Conservation (phyloP, 2,797 vertebrate genomes). For the Liasis olivaceus region DNA sequence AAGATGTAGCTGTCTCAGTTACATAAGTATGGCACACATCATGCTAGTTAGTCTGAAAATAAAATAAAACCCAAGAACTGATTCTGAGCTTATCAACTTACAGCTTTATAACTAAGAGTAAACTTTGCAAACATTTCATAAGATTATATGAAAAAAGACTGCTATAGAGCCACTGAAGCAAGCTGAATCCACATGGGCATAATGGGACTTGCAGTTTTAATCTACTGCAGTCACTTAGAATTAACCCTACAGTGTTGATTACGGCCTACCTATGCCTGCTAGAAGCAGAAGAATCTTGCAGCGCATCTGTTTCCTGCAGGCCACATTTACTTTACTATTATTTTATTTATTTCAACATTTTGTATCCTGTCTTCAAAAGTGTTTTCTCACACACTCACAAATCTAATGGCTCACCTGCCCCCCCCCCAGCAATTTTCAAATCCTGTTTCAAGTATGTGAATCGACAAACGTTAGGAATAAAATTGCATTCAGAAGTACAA, state of each 20-base stretch:
- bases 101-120: constrained; percentile 41
- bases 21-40: neutral
- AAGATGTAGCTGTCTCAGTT: neutral
- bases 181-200: neutral
- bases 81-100: neutral
- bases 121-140: constrained; percentile 48
- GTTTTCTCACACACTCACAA: neutral
- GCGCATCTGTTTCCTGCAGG: neutral
- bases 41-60: neutral
- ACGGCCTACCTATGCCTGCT: neutral
- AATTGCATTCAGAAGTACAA: neutral
- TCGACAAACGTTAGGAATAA: neutral
- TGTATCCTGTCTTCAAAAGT: neutral
- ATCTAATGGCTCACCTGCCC: neutral
- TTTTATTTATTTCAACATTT: neutral
- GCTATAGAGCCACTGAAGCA: neutral
- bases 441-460: neutral
- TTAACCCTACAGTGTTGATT: neutral
- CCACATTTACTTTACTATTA: neutral
- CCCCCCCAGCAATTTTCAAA: neutral
- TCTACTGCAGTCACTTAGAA: neutral
- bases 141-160: constrained; percentile 49
- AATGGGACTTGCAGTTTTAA: neutral
- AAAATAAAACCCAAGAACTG: neutral
- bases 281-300: neutral